A percentile compares a stretch with the other conserved stretches of the same genome.
phyloP scores from a whole-genome alignment of 2,113 vertebrate species.

The Pardalotus punctatus region DNA sequence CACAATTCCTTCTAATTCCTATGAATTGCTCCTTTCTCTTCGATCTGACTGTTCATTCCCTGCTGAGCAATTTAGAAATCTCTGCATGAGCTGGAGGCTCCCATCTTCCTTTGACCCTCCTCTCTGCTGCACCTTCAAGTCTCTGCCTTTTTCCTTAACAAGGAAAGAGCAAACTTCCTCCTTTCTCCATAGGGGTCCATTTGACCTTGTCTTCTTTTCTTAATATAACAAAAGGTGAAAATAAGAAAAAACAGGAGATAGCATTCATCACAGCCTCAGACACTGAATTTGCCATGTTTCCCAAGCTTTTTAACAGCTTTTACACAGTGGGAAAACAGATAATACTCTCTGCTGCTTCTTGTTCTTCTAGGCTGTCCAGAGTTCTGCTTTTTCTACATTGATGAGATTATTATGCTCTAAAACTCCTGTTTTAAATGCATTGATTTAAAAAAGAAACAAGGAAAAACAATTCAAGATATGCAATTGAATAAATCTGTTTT shows the following conservation, averaged over 20 bases:
- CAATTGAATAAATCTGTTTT: neutral
- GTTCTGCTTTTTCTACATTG: neutral
- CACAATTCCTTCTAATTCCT: neutral
- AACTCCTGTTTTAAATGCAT: neutral
- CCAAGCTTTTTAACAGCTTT: neutral
- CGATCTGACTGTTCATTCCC: neutral
- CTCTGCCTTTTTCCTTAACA: accelerated
- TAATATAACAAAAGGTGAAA: neutral
- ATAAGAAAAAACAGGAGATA: neutral
- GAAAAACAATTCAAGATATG: neutral
- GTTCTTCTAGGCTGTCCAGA: neutral
- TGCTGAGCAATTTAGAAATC: neutral
- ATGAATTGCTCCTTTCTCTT: neutral
- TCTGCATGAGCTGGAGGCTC: neutral
- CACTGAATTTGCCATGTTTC: neutral
- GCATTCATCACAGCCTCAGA: neutral
- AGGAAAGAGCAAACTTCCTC: neutral
- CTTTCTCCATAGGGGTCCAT: neutral
- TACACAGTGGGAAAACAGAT: neutral
- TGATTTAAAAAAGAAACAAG: neutral
- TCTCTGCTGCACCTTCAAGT: neutral
- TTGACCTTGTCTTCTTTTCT: neutral
- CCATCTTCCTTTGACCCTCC: neutral
- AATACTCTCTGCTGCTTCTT: neutral
- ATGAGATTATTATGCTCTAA: neutral